Evolutionary conservation across 30 jellyfish, hydroid and myxozoan genomes (phyloP), one percentile per base, ranked within the genome.

Genomic region (Aurelia sp.): DNA sequence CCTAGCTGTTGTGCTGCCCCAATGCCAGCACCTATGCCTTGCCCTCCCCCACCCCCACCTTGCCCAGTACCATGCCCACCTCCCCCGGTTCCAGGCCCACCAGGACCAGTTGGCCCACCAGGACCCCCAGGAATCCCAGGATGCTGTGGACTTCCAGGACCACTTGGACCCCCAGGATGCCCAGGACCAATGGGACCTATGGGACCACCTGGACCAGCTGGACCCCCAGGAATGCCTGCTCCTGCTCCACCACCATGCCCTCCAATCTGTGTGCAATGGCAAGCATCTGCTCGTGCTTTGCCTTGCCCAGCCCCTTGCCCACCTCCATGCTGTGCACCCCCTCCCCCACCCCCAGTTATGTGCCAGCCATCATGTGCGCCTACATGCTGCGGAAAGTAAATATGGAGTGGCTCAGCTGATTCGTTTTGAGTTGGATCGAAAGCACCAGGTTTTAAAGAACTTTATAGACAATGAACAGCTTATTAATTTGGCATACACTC

Each of bases 141-240:
- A 53, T 73, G 90, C 80, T 81, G 92, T 75, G 98, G 98, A 79
- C 89, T 91, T 17, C 96, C 97, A 82, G 98, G 98, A 76, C 98
- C 98, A 33, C 73, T 96, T 48, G 98, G 98, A 86, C 93, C 98
- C 10, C 96, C 98, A 66, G 97, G 97, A 72, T 82, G 90, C 79
- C 73, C 84, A 10, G 95, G 96, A 55, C 58, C 95, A 66, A 76
- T 71, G 82, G 93, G 97, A 89, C 97, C 92, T 13, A 79, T 79
- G 90, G 92, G 89, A 74, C 97, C 97, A 40, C 62, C 79, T 79
- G 94, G 96, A 74, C 98, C 98, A 47, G 88, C 96, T 57, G 98
- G 98, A 81, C 98, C 98, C 52, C 98, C 98, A 65, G 98, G 98
- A 67, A 66, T 68, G 81, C 98, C 98, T 10, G 98, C 98, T 20